Base-by-base conservation (phyloP, 1,140 invertebrate species). In the Alviniconcha marisindica region DNA sequence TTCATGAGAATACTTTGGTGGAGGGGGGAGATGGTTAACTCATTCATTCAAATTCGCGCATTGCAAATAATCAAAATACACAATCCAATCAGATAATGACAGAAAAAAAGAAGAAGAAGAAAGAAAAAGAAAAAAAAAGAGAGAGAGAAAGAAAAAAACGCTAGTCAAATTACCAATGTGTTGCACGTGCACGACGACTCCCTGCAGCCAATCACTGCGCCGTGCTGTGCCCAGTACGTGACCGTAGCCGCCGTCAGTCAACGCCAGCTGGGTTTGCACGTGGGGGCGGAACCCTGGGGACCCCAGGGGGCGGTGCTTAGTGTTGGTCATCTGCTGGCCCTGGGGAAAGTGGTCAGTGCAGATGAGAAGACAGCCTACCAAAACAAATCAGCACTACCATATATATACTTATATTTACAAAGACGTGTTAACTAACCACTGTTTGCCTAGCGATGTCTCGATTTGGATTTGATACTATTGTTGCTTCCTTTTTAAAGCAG, bases 191-290 rank as follows among this genome's bases (percentile, higher is more conserved):
- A 85, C 71, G 31, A 85, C 79, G n/a, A 82, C 84, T 12, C 84
- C 84, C 77, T 81, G 56, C 51, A 85, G 82, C 84, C 84, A 85
- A 36, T 85, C 84, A 31, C 78, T 80, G 76, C 78, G 82, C 12
- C 84, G 81, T 12, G 84, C 81, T n/a, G 81, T 85, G 44, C 84
- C 84, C 40, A 85, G 82, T 15, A 83, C 77, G 38, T 85, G 84
- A 40, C 84, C 84, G 24, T 85, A 82, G 40, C 84, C 84, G 69
- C 81, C 77, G 77, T 85, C 84, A 21, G 84, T 85, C 33, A 85
- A 51, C 1, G 84, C 77, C 77, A 85, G 74, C 38, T 85, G 82
- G 21, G 84, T 85, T 51, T 85, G 81, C 38, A 69, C 73, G 77
- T 85, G 82, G 4, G 84, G 81, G 0, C 81, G 33, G 84, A 85